Evolutionary conservation across 2,797 vertebrate genomes (phyloP).

Genomic region (Dendrocincla fuliginosa): DNA sequence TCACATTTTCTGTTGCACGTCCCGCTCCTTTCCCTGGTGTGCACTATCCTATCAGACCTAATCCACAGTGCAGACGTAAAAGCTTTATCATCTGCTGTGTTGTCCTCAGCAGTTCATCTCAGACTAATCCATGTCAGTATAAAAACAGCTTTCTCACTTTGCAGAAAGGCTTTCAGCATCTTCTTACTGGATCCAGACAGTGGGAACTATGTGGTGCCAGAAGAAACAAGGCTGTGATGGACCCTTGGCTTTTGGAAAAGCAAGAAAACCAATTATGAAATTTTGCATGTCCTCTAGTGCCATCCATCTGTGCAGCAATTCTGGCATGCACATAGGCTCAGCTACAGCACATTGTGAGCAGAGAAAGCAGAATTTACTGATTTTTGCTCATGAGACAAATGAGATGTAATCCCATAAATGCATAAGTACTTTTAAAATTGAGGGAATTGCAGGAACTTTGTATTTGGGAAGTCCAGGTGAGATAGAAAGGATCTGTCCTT

Average conservation of each 20-base stretch:
- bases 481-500: background rate
- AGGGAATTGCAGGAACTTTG: background rate
- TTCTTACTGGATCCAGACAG: background rate
- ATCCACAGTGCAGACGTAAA: background rate
- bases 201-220: background rate
- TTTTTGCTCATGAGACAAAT: background rate
- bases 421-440: background rate
- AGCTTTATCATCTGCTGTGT: background rate
- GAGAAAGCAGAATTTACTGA: background rate
- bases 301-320: background rate
- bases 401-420: background rate
- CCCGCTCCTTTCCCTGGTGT: background rate
- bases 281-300: background rate
- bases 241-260: background rate
- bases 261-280: background rate
- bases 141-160: slow-evolving; percentile 20
- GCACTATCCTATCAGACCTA: background rate
- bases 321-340: background rate
- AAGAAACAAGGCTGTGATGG: background rate
- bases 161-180: background rate
- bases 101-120: background rate
- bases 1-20: background rate
- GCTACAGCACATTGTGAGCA: background rate
- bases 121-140: background rate
- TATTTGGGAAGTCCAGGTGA: background rate